phyloP scores from a whole-genome alignment of 2,797 vertebrate genomes.

The Ctenosaura bakeri region DNA sequence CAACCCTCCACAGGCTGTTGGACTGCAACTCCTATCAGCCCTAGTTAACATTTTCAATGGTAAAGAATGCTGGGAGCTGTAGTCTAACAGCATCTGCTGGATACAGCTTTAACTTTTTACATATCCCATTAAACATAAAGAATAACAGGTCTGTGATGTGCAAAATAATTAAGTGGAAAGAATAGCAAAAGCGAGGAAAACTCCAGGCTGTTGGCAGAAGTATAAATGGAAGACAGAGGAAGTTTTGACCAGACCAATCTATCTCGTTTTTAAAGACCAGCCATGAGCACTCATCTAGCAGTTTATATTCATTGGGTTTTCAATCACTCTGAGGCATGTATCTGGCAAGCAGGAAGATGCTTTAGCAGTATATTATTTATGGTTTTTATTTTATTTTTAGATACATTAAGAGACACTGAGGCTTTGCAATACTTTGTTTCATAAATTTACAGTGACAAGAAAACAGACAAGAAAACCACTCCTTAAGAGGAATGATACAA shows the following conservation, averaged over 20 bases:
- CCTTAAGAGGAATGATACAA: not conserved
- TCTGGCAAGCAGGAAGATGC: not conserved
- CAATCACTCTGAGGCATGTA: not conserved
- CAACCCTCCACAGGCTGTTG: too few relatives aligned
- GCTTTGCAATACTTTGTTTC: not conserved
- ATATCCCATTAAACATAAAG: too few relatives aligned
- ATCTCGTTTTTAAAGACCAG: not conserved
- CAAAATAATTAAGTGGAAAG: not conserved
- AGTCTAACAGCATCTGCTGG: too few relatives aligned
- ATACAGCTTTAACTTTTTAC: too few relatives aligned
- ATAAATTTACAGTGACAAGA: not conserved
- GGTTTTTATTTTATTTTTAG: constrained; percentile 1
- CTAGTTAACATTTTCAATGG: too few relatives aligned
- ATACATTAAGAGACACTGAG: not conserved
- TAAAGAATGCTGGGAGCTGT: too few relatives aligned
- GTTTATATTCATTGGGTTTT: not conserved
- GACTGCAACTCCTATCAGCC: too few relatives aligned
- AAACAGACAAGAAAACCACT: not conserved
- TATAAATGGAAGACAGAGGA: not conserved
- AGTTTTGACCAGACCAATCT: not conserved
- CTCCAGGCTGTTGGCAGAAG: not conserved
- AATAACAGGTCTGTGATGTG: too few relatives aligned
- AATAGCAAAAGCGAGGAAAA: not conserved
- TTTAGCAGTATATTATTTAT: not conserved
- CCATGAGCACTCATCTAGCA: not conserved